phyloP scores from a whole-genome alignment of 2,888 invertebrate genomes.

The Andrena praecox region DNA sequence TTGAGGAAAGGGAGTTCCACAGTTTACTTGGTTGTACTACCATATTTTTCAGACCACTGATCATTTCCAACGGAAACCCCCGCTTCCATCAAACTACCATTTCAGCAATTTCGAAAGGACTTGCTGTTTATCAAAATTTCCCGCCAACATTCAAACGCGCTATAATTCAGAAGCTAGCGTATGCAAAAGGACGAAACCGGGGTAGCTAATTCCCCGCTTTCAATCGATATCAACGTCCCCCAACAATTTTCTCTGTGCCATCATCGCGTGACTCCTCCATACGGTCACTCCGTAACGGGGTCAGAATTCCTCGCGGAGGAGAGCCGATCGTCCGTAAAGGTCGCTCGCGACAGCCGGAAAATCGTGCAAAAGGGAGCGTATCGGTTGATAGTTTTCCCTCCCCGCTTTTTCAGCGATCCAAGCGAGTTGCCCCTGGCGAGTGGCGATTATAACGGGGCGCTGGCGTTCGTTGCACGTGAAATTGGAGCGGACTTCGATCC shows the following conservation, averaged over 20 bases:
- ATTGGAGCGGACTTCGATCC: slow-evolving; percentile 73
- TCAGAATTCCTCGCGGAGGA: slow-evolving; percentile 24
- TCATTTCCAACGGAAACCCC: no score
- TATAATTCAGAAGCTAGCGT: not conserved
- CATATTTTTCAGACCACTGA: no score
- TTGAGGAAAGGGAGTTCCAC: not conserved
- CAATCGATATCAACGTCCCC: not conserved
- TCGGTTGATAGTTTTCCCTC: slow-evolving; percentile 51
- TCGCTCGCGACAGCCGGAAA: slow-evolving; percentile 53
- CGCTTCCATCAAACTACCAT: no score
- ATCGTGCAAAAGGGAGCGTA: slow-evolving; percentile 26
- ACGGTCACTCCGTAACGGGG: slow-evolving; percentile 28
- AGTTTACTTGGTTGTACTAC: no score
- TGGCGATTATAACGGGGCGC: slow-evolving; percentile 65
- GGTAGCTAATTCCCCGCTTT: not conserved
- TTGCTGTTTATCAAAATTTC: not conserved
- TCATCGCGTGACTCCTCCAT: not conserved
- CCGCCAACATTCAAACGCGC: not conserved
- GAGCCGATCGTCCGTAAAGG: slow-evolving; percentile 43
- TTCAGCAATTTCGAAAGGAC: not conserved
- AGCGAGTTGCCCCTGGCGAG: slow-evolving; percentile 53
- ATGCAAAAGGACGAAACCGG: no score
- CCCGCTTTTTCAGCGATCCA: slow-evolving; percentile 24
- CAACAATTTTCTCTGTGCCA: not conserved
- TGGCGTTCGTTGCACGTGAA: slow-evolving; percentile 61